Evolutionary conservation across 1,140 invertebrate species (phyloP), one percentile per base, ranked within the genome.

Genomic region (Archivesica marissinica): DNA sequence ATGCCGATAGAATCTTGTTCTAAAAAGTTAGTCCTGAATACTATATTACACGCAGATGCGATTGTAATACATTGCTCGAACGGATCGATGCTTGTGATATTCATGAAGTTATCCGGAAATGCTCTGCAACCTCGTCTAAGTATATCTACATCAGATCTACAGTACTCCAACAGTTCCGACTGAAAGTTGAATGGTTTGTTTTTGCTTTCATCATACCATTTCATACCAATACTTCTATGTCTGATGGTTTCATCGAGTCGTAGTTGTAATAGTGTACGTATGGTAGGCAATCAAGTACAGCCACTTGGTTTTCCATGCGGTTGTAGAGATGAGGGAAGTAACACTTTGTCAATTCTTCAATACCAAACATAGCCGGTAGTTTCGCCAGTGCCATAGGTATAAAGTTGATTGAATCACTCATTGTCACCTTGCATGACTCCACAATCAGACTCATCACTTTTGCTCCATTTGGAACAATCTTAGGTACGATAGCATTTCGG

Each of bases 261-360:
- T 56, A 9, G 25, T 75, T 52, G 28, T 83, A 87, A 17, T 77
- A 70, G 1, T 39, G 13, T 9, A 17, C 20, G 33, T 83, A 61
- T 25, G 86, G 86, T 9, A 68, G 68, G 11, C 17, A 7, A 0
- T 33, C 52, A 3, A 76, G 20, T 13, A 52, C 61, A 13, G 4
- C 9, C 20, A 17, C 2, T 61, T 83, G 74, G 35, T 82, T 84
- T 33, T 76, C 74, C 44, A 17, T 9, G 0, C 44, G 33, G 39
- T 81, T 83, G 23, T 78, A 84, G 11, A 77, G 39, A 70, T 86
- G 77, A 11, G 66, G 76, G 38, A 86, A 86, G 50, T 80, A 86
- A 23, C 76, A 76, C 33, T 86, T 80, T 28, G 25, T 56, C 13
- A 81, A 50, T 70, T 86, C 77, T 20, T 23, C 25, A 7, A 72